Conservation (phyloP, 1,140 invertebrate genomes). For the Diabrotica virgifera region DNA sequence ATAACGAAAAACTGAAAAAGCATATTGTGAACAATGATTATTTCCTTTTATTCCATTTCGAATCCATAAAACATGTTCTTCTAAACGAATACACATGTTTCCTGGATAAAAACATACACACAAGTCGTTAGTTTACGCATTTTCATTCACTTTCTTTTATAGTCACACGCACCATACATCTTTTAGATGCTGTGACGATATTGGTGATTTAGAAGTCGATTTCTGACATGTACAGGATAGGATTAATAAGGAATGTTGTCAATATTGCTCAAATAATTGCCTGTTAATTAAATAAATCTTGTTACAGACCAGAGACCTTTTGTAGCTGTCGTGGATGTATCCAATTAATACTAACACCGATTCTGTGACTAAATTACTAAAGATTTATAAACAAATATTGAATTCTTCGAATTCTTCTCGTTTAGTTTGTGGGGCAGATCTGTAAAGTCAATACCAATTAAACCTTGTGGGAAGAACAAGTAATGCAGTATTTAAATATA, state of each 20-base stretch:
- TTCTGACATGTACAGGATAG: not conserved
- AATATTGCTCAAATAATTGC: not conserved
- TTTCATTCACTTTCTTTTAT: slow-evolving; percentile 8
- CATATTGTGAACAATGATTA: not conserved
- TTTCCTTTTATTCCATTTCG: not conserved
- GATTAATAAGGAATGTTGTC: slow-evolving; percentile 1
- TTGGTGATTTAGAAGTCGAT: slow-evolving; percentile 9
- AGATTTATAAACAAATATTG: no score
- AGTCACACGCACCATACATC: slow-evolving; percentile 1
- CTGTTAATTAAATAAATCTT: not conserved
- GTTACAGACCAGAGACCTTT: not conserved
- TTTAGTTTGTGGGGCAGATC: no score
- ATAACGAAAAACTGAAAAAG: no score
- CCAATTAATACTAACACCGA: no score
- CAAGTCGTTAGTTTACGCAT: slow-evolving; percentile 9
- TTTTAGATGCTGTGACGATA: slow-evolving; percentile 5
- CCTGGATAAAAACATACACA: slow-evolving; percentile 6
- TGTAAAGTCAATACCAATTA: no score
- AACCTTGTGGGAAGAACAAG: no score
- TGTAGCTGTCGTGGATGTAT: not conserved
- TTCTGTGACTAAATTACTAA: no score
- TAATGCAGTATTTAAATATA: no score
- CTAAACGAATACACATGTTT: slow-evolving; percentile 15
- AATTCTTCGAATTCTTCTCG: no score
- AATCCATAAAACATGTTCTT: slow-evolving; percentile 14